Base-by-base conservation (phyloP, 2,888 invertebrate genomes). In the Drymonia ruficornis region DNA sequence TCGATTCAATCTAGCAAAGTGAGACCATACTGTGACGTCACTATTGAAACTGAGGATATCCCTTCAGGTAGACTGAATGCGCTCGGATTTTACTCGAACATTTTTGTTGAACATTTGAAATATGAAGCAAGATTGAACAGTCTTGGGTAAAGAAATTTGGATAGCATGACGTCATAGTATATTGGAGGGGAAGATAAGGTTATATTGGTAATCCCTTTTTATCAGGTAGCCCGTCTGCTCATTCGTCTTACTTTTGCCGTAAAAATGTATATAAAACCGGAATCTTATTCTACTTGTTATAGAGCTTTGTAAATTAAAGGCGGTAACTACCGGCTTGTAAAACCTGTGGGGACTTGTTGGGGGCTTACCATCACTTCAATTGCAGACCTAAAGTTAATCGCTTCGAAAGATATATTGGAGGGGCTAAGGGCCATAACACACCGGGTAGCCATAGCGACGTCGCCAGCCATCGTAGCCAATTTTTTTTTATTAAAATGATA, bases 1-100 rank as follows among this genome's bases (percentile, higher is more conserved):
- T 75, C 72, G 76, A 72, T 74, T 70, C 74, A 77, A 76, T 77
- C 69, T 75, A 56, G 66, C 59, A 65, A 68, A 76, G 70, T 76
- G 72, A 67, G 59, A 69, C 50, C 59, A 63, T 68, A 61, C 57
- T 52, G 52, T 63, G 42, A 50, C 58, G 57, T 47, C 15, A 40
- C 47, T 45, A 56, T 53, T 47, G 47, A 56, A 67, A 56, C 57
- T 55, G 51, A 43, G 54, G 56, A 58, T 67, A 51, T 64, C 58
- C 51, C 52, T 56, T 67, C 53, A 65, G 53, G 52, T 65, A 53
- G 34, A 64, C 55, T 56, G 54, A 53, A 55, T n/a, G 5, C 5
- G 40, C 11, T 57, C 42, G 61, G 54, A 65, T 53, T 61, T 64
- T 64, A 5, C n/a, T 12, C 23, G 9, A 43, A 43, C 4, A 18